phyloP scores from a whole-genome alignment of 2,797 vertebrate species.

The Silurus aristotelis region DNA sequence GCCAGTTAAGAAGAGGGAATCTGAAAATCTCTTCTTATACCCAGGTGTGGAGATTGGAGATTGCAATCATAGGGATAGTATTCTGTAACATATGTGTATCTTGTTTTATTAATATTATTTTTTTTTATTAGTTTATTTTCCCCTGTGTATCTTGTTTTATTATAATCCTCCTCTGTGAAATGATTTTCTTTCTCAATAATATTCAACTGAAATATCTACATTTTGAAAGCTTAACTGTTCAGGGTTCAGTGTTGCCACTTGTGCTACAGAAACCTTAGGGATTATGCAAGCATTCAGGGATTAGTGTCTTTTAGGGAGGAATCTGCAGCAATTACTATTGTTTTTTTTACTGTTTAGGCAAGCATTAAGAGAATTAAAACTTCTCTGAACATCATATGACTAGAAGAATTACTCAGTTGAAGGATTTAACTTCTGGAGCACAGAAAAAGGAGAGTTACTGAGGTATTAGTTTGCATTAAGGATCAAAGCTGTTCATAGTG shows the following conservation, averaged over 20 bases:
- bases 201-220: background rate
- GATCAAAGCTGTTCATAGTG: background rate
- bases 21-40: conserved; percentile 20
- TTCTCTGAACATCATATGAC: background rate
- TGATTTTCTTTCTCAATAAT: background rate
- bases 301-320: background rate
- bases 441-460: background rate
- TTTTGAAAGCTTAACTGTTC: background rate
- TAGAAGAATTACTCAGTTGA: background rate
- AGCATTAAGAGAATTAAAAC: background rate
- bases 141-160: conserved; percentile 1
- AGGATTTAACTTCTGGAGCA: background rate
- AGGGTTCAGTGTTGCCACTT: background rate
- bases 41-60: conserved; percentile 20
- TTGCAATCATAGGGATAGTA: conserved; percentile 19
- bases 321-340: background rate
- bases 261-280: background rate
- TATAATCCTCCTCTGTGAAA: conserved; percentile 28
- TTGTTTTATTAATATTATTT: conserved; percentile 16
- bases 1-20: conserved; percentile 21
- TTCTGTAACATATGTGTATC: conserved; percentile 27
- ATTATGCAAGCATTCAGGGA: background rate
- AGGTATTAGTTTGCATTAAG: background rate
- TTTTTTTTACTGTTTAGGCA: conserved; percentile 8
- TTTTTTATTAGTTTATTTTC: conserved; percentile 2